Conservation (phyloP, 2,888 invertebrate genomes). For the Andrena minutula region DNA sequence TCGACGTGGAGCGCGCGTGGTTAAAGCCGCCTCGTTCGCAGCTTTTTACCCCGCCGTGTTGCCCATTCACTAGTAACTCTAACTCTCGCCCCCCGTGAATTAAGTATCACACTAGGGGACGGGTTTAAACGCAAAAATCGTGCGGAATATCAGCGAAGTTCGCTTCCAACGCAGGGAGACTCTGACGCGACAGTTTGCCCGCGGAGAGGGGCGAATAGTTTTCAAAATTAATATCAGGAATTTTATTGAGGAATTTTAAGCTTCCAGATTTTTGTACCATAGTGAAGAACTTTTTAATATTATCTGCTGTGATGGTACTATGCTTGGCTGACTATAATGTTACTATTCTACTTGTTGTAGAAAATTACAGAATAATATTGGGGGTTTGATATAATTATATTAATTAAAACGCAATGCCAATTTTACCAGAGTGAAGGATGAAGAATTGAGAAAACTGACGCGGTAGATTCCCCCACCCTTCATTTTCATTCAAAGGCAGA, state of each 20-base stretch:
- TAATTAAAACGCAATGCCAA: too few relatives aligned
- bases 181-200: neutral
- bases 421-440: too few relatives aligned
- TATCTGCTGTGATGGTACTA: too few relatives aligned
- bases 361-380: too few relatives aligned
- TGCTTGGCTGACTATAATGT: too few relatives aligned
- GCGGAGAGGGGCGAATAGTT: neutral
- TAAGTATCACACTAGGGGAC: conserved; percentile 30
- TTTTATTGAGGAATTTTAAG: neutral
- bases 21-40: conserved; percentile 19
- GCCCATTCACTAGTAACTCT: conserved; percentile 44
- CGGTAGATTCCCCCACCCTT: too few relatives aligned
- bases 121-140: conserved; percentile 29
- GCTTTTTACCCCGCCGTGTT: conserved; percentile 35
- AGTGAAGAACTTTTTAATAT: too few relatives aligned
- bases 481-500: too few relatives aligned
- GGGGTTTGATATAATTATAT: too few relatives aligned
- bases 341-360: too few relatives aligned
- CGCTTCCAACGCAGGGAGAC: neutral
- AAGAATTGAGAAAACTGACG: too few relatives aligned
- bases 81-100: conserved; percentile 36
- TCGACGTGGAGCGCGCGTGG: conserved; percentile 18
- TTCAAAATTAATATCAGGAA: neutral
- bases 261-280: too few relatives aligned
- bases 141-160: conserved; percentile 19